Evolutionary conservation across 1,140 invertebrate species (phyloP), one percentile per base, ranked within the genome.

Genomic region (Onthophagus taurus): DNA sequence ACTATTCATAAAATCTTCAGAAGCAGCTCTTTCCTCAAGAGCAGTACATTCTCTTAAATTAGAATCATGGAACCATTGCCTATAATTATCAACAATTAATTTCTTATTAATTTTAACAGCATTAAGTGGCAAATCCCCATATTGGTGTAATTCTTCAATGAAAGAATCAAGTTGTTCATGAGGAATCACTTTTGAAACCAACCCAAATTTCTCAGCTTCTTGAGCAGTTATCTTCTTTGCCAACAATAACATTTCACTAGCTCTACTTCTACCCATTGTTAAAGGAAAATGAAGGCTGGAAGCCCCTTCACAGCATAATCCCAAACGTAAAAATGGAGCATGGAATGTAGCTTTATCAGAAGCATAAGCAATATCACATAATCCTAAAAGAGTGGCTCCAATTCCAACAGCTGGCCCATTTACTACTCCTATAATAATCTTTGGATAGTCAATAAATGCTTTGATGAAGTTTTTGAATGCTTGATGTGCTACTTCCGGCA

Each of bases 401-500:
- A 97, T 80, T 13, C 95, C 95, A 48, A 96, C 76, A n/a, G 92
- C 89, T 35, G 88, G 89, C 23, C 92, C 94, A 76, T 97, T 94
- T 1, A 97, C 80, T 30, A 94, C 66, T 24, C 80, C 86, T 44
- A 97, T 74, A 30, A 98, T 59, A 13, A 93, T 71, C 66, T 97
- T 97, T 0, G 89, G 84, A 61, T 88, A 94, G 46, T 78, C 74
- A 49, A 97, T 91, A 51, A 94, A 80, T 2, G 83, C 69, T 49
- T 74, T 69, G 8, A 95, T 73, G 66, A 89, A 89, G 21, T 77
- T 64, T 45, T 54, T 53, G 17, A 41, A 29, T 17, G n/a, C 6
- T 12, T 36, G 19, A 7, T 53, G 36, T 12, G 37, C 11, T 21
- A 42, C 21, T 18, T 45, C 41, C 0, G 23, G 14, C 30, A 35